Percentiles rank a stretch among this genome's conserved stretches.
Conservation (phyloP, 2,888 invertebrate species). For the Lycophotia porphyrea region DNA sequence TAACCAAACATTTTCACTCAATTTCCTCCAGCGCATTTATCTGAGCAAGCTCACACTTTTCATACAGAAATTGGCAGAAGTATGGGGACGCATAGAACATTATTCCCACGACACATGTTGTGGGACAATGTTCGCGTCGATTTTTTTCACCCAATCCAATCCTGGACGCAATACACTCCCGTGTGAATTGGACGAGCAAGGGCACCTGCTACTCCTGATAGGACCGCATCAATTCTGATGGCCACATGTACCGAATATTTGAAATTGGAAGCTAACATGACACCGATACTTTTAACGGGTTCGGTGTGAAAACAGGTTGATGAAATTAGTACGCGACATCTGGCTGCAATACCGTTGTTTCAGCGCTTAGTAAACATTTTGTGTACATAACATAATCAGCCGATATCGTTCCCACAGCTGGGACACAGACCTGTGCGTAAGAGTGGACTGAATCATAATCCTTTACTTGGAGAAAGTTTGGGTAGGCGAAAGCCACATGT, state of each 20-base stretch:
- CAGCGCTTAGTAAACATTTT: not conserved
- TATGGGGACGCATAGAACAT: slow-evolving; percentile 53
- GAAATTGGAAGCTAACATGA: slow-evolving; percentile 63
- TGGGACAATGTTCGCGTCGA: slow-evolving; percentile 66
- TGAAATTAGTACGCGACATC: slow-evolving; percentile 22
- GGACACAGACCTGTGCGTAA: not conserved
- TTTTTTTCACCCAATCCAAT: slow-evolving; percentile 80
- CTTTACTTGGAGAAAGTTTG: not conserved
- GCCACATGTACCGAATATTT: slow-evolving; percentile 65
- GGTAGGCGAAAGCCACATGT: not conserved
- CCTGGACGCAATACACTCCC: slow-evolving; percentile 73
- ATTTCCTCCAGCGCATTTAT: slow-evolving; percentile 1
- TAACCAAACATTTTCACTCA: not conserved
- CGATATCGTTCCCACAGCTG: not conserved
- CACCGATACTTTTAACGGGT: slow-evolving; percentile 42
- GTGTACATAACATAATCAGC: not conserved
- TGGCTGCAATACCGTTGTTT: not conserved
- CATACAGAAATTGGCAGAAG: slow-evolving; percentile 48
- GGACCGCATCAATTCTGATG: slow-evolving; percentile 75
- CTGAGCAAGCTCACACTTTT: slow-evolving; percentile 29
- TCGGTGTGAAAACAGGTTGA: slow-evolving; percentile 30
- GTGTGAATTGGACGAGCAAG: slow-evolving; percentile 77
- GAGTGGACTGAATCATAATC: not conserved
- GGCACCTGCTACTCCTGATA: slow-evolving; percentile 78
- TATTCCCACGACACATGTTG: slow-evolving; percentile 68